Percentiles rank a stretch among this genome's conserved stretches.
Evolutionary conservation across 2,113 vertebrate genomes (phyloP).

Genomic region (Onychostoma macrolepis): DNA sequence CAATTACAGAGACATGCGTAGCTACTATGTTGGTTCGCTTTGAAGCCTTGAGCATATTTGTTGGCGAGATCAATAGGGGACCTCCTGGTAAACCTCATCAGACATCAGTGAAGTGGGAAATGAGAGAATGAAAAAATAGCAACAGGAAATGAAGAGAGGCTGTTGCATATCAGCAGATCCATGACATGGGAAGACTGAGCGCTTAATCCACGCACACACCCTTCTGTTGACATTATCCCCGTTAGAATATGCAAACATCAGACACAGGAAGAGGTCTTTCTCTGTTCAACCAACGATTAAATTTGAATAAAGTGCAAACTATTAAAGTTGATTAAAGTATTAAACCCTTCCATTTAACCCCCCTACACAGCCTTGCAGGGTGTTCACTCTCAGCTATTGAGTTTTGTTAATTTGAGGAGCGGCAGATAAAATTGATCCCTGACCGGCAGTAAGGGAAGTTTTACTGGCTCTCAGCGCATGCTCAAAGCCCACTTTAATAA

Average conservation of each 20-base stretch:
- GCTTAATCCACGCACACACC: neutral
- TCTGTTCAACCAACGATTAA: constrained; percentile 67
- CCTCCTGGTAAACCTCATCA: constrained; percentile 29
- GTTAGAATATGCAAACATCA: constrained; percentile 42
- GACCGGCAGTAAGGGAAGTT: constrained; percentile 73
- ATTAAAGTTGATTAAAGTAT: constrained; percentile 75
- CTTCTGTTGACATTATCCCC: constrained; percentile 27
- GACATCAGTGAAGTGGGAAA: constrained; percentile 34
- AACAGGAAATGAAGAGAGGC: neutral
- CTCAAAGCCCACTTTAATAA: constrained; percentile 85
- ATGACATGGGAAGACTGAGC: neutral
- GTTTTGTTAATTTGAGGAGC: constrained; percentile 75
- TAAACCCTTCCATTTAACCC: constrained; percentile 76
- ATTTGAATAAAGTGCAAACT: constrained; percentile 73
- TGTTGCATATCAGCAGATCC: constrained; percentile 15
- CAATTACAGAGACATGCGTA: constrained; percentile 16
- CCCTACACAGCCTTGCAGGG: constrained; percentile 64
- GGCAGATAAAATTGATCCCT: constrained; percentile 75
- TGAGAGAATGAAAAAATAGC: constrained; percentile 23
- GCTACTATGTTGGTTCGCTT: neutral
- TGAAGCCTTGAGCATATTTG: constrained; percentile 23
- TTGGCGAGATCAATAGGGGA: constrained; percentile 32
- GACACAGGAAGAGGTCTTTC: constrained; percentile 47
- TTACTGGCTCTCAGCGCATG: constrained; percentile 79
- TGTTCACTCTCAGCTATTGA: constrained; percentile 71